Percentiles rank a stretch among this genome's conserved stretches.
Conservation (phyloP, 2,113 vertebrate genomes). For the Rhea pennata region DNA sequence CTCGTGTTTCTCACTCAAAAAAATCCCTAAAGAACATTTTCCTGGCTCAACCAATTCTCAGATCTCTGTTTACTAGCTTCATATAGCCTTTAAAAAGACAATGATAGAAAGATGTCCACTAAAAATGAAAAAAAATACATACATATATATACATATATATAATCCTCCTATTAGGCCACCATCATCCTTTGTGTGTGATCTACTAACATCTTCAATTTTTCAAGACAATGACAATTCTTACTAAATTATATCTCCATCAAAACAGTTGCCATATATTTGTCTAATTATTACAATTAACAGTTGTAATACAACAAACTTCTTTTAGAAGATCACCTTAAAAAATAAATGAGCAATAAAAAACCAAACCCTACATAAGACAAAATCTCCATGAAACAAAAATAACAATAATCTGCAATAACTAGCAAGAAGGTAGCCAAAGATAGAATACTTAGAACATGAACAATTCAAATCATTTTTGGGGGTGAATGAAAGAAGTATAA, state of each 20-base stretch:
- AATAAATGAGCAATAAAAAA: not conserved
- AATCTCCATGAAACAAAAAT: not conserved
- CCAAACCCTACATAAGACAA: not conserved
- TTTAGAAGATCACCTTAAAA: not conserved
- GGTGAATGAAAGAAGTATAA: not conserved
- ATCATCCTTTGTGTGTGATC: not conserved
- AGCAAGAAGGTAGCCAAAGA: not conserved
- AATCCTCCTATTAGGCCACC: not conserved
- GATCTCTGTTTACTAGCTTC: not conserved
- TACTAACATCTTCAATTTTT: not conserved
- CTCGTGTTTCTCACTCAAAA: not conserved
- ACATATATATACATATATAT: too few relatives aligned
- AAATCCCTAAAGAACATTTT: not conserved
- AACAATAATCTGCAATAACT: not conserved
- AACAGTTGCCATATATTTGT: not conserved
- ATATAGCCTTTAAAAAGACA: not conserved
- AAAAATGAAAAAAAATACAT: not conserved
- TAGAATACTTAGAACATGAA: not conserved
- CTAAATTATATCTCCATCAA: not conserved
- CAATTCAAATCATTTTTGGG: not conserved
- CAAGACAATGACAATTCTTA: not conserved
- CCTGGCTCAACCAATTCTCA: not conserved
- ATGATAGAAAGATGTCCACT: not conserved
- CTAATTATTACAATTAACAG: not conserved
- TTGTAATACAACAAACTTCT: not conserved